Evolutionary conservation across 2,797 vertebrate genomes (phyloP).

Genomic region (Pipistrellus pygmaeus): DNA sequence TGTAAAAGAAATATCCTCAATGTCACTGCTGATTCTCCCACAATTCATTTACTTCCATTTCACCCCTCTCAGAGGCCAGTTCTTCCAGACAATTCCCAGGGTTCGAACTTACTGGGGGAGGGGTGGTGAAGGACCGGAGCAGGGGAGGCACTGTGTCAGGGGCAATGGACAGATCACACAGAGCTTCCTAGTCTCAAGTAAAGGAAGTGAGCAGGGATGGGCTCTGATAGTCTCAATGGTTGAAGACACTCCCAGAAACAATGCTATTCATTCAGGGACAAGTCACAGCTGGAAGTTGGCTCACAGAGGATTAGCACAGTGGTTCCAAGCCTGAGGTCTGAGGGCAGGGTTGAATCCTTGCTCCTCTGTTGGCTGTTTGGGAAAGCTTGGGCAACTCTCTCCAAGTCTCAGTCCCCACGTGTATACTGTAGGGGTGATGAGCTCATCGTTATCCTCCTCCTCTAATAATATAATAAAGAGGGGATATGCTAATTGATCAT

Average conservation of each 20-base stretch:
- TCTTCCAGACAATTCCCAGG: background rate
- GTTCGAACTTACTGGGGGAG: background rate
- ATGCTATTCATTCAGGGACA: background rate
- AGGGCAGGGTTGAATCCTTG: background rate
- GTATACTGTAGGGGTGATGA: no score
- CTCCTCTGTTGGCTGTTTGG: background rate
- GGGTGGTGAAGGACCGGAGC: accelerated
- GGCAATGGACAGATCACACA: background rate
- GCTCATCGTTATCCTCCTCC: no score
- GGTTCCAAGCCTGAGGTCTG: background rate
- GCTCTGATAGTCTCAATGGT: background rate
- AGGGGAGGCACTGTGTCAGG: accelerated
- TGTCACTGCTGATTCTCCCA: background rate
- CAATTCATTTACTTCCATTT: background rate
- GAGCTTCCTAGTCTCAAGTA: background rate
- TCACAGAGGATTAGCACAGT: background rate
- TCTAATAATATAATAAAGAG: no score
- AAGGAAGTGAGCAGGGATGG: background rate
- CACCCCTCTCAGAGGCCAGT: background rate
- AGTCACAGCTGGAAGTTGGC: background rate
- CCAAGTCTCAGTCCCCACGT: background rate
- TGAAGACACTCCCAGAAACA: background rate
- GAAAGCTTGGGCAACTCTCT: background rate
- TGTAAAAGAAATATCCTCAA: background rate
- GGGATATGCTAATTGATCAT: no score